Evolutionary conservation across 2,113 vertebrate species (phyloP), one percentile per base, ranked within the genome.

Genomic region (Glaucomys volans): DNA sequence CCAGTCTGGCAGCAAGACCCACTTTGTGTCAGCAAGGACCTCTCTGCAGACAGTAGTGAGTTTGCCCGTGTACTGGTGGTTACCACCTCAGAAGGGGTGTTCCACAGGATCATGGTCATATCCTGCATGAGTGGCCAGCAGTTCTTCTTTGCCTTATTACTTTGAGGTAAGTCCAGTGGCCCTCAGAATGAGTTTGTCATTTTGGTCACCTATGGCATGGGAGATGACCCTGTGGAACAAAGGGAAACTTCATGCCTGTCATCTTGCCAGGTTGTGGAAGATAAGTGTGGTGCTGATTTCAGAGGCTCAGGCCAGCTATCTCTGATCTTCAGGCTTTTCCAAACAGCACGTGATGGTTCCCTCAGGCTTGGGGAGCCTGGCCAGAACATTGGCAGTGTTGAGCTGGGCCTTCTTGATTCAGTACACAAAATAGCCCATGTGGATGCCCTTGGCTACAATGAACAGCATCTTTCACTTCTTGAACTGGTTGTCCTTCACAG

Each of bases 21-120:
- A 99, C 99, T 98, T 99, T 99, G 95, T 99, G 99, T 99, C 99
- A 96, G 99, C 99, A 1, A 99, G 99, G 35, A 99, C 99, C 2
- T 99, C 99, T 98, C 99, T 99, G 96, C 99, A 99, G 98, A 99
- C 99, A 64, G 99, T 99, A 11, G 99, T 99, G 82, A 99, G 99
- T 96, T 99, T 99, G 91, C 99, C 99, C 50, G 99, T 99, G 96
- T 99, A 99, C 98, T 99, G 99, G 98, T 99, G 99, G 98, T 99
- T 99, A 97, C 99, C 99, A 98, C 99, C 99, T 98, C 99, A 99
- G 24, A 99, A 99, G 97, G 99, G 99, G 99, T 99, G 99, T 97
- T 99, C 99, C 97, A 99, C 99, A n/a, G 99, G 99, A 98, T 99
- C 99, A 99, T 99, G 95, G 99, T 99, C 98, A 99, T 99, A 99